Conservation (phyloP, 2,113 vertebrate genomes). For the Hirundichthys speculiger region DNA sequence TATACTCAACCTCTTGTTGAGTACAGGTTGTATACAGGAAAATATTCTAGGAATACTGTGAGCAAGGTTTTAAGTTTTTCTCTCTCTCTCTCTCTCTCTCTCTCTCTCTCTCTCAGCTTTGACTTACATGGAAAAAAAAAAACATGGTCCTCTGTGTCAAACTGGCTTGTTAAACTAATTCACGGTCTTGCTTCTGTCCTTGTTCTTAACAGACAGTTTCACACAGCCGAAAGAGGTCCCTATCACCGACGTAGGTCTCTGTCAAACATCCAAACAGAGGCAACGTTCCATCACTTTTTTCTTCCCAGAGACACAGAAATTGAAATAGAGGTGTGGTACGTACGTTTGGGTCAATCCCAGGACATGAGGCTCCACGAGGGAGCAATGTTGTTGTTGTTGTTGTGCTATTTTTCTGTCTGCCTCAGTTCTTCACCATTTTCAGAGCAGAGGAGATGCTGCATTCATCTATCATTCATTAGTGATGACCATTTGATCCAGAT, state of each 20-base stretch:
- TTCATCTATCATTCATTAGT: constrained; percentile 8
- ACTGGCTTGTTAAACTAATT: background rate
- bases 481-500: constrained; percentile 59
- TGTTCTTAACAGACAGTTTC: background rate
- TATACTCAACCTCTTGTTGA: too few species aligned
- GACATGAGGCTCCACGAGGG: constrained; percentile 12
- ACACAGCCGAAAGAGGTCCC: background rate
- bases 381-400: constrained; percentile 13
- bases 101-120: too few species aligned
- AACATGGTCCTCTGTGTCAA: background rate
- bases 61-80: too few species aligned
- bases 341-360: constrained; percentile 40
- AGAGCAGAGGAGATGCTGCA: constrained; percentile 26
- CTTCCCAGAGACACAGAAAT: background rate
- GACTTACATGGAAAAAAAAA: background rate
- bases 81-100: too few species aligned
- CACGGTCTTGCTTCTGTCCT: background rate
- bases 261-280: constrained; percentile 2
- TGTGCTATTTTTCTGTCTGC: constrained; percentile 28
- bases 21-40: too few species aligned
- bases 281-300: background rate
- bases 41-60: too few species aligned
- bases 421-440: constrained; percentile 17
- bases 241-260: constrained; percentile 6
- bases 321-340: constrained; percentile 4